Evolutionary conservation across 2,797 vertebrate species (phyloP).

Genomic region (Neomorphus geoffroyi): DNA sequence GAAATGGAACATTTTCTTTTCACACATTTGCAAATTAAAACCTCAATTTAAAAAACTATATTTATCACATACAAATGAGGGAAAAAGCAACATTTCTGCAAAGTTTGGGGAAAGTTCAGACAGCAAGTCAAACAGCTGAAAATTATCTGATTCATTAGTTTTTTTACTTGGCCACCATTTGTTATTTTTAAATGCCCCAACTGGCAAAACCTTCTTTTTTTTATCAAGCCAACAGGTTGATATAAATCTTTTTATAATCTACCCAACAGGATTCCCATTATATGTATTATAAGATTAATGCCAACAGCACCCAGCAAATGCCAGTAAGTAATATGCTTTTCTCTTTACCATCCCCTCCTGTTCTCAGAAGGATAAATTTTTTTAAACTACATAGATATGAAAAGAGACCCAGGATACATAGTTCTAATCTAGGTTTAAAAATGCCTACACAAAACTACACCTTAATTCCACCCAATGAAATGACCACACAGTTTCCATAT

Average conservation of each 20-base stretch:
- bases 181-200: background rate
- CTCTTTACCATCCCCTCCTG: background rate
- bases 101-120: background rate
- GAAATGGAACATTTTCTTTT: background rate
- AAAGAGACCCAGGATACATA: background rate
- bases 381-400: background rate
- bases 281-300: background rate
- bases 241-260: background rate
- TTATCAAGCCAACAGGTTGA: background rate
- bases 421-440: background rate
- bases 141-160: background rate
- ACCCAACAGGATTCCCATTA: background rate
- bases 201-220: background rate
- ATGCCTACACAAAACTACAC: background rate
- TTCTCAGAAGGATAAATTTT: background rate
- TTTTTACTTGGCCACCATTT: background rate
- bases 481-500: background rate
- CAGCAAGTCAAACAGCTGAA: background rate
- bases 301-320: background rate
- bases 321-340: background rate
- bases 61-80: background rate
- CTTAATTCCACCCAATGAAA: background rate
- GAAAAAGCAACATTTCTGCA: background rate
- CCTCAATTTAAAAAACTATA: background rate
- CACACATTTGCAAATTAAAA: background rate